Percentiles rank a stretch among this genome's conserved stretches.
Evolutionary conservation across 2,113 vertebrate species (phyloP).

Genomic region (Silurus glanis): DNA sequence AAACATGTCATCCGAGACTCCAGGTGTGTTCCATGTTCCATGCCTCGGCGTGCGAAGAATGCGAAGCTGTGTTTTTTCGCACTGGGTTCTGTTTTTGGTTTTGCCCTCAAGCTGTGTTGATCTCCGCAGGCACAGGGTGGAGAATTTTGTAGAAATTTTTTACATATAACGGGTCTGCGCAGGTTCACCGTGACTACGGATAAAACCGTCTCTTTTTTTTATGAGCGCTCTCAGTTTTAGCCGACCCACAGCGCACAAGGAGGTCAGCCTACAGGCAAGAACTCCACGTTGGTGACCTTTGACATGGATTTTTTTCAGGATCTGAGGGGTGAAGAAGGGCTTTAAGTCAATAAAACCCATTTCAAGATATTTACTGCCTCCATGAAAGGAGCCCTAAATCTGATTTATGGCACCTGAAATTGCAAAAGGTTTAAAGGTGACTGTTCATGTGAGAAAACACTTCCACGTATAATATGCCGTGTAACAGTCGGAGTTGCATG

Average conservation of each 20-base stretch:
- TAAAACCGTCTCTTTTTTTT: constrained; percentile 34
- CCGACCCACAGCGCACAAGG: constrained; percentile 8
- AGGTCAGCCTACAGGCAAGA: background rate
- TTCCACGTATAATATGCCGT: background rate
- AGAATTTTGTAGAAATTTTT: background rate
- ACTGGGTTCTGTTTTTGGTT: constrained; percentile 18
- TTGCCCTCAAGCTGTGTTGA: constrained; percentile 22
- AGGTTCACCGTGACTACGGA: constrained; percentile 43
- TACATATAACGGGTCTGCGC: constrained; percentile 45
- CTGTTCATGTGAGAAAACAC: background rate
- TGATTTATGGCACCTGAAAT: constrained; percentile 4
- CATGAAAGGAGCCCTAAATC: constrained; percentile 26
- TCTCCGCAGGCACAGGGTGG: constrained; percentile 34
- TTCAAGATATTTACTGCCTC: constrained; percentile 28
- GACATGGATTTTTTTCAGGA: constrained; percentile 15
- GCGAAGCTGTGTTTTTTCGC: background rate
- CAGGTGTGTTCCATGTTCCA: constrained; percentile 25
- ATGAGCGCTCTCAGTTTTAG: constrained; percentile 35
- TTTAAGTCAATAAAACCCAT: constrained; percentile 10
- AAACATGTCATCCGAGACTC: background rate
- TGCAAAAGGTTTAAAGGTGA: background rate
- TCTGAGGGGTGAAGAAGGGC: background rate
- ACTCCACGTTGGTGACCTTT: constrained; percentile 37
- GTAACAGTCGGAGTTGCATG: background rate
- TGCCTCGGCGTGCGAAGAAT: constrained; percentile 33